Evolutionary conservation across 1,140 invertebrate genomes (phyloP).

Genomic region (Vollenhovia emeryi): DNA sequence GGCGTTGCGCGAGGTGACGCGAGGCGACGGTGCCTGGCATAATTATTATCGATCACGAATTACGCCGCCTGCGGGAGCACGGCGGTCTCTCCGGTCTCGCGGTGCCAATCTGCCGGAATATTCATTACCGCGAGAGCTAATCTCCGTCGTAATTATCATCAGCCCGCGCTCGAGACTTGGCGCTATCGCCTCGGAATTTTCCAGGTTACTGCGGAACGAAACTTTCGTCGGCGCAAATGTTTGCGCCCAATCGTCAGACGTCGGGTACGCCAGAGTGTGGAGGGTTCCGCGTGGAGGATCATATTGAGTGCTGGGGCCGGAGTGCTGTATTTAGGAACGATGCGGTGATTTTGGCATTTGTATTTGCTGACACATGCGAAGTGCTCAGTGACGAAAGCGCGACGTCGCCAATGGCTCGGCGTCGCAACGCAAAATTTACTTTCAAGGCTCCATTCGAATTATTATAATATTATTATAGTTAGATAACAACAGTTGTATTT

Average conservation of each 20-base stretch:
- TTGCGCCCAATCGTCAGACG: constrained; percentile 24
- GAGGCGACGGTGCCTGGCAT: constrained; percentile 59
- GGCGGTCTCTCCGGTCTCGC: constrained; percentile 49
- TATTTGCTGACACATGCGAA: not conserved
- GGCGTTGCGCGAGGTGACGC: constrained; percentile 25
- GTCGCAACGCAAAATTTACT: not conserved
- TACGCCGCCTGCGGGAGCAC: constrained; percentile 55
- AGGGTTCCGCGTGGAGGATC: not conserved
- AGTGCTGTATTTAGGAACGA: not conserved
- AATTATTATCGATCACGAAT: constrained; percentile 73
- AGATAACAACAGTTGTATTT: not conserved
- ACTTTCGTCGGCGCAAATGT: constrained; percentile 40
- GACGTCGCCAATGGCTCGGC: not conserved
- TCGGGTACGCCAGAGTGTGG: not conserved
- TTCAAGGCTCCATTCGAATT: not conserved
- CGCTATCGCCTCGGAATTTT: constrained; percentile 36
- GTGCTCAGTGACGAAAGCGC: too few species aligned
- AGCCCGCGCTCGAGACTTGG: constrained; percentile 19
- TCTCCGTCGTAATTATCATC: constrained; percentile 65
- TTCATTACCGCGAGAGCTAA: constrained; percentile 69
- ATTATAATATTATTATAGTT: not conserved
- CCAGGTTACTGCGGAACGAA: constrained; percentile 5
- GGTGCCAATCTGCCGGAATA: constrained; percentile 67
- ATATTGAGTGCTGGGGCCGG: not conserved
- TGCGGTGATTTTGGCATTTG: not conserved